phyloP scores from a whole-genome alignment of 2,797 vertebrate species.

The Pyrrhura leucotis region DNA sequence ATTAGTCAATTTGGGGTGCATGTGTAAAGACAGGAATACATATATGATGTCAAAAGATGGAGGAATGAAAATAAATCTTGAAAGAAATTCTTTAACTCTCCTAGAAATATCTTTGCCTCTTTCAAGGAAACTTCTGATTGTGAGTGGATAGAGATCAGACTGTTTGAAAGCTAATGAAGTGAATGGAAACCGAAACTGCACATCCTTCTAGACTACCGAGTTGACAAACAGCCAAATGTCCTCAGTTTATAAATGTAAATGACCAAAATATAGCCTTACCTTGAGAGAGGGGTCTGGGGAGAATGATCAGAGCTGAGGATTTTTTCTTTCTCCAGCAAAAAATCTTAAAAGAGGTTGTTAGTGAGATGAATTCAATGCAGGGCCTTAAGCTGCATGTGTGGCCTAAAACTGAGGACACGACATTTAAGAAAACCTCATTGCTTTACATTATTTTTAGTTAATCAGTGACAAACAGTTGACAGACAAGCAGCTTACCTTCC shows the following conservation, averaged over 20 bases:
- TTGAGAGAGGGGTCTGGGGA: not conserved
- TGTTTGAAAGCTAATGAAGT: slow-evolving; percentile 2
- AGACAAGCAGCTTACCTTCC: not conserved
- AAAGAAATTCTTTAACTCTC: not conserved
- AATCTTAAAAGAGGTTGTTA: not conserved
- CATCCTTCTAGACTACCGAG: not conserved
- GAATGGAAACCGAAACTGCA: not conserved
- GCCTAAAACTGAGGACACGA: not conserved
- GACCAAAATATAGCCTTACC: not conserved
- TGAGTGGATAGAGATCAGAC: not conserved
- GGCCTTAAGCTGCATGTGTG: not conserved
- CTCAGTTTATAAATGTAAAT: slow-evolving; percentile 11
- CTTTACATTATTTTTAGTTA: not conserved
- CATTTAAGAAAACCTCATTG: not conserved
- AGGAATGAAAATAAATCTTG: not conserved
- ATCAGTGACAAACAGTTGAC: not conserved
- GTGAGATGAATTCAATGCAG: not conserved
- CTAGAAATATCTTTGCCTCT: not conserved
- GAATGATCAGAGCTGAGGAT: not conserved
- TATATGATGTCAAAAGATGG: not conserved
- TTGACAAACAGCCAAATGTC: not conserved
- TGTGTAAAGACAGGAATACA: not conserved
- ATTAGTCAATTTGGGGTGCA: not conserved
- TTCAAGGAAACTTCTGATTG: slow-evolving; percentile 9
- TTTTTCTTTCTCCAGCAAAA: not conserved